Evolutionary conservation across 2,888 invertebrate genomes (phyloP), one percentile per base, ranked within the genome.

Genomic region (Volucella inflata): DNA sequence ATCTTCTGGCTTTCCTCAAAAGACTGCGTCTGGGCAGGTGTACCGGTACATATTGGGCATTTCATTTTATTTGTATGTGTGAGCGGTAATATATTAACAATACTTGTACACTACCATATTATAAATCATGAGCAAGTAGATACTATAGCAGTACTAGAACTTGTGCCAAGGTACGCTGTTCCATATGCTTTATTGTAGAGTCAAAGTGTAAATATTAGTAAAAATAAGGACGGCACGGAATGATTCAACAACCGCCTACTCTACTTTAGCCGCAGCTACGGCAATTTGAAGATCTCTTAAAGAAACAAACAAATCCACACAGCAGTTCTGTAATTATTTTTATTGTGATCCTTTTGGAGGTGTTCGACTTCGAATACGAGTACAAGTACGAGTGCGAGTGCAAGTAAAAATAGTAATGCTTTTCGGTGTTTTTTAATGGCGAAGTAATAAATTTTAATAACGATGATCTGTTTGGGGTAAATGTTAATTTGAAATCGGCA

Each of bases 131-230:
- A 77, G 16, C 46, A 50, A 76, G 50, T 30, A 30, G 30, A 30
- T 30, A 30, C 55, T 36, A 67, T 62, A 17, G 8, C 14, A 38
- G 30, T 30, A 6, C 30, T n/a, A 38, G 48, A 57, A 40, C 38
- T 40, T 55, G 68, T 60, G 53, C 79, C 38, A 44, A 4, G 30
- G 44, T 74, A 14, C 64, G 16, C 30, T 53, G 59, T 4, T 30
- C 6, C 75, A 65, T 65, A 70, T 84, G 84, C 79, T 84, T 84
- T 84, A 84, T 84, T 84, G 68, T 62, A 59, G 62, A 76, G 60
- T 72, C 76, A 81, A 72, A 81, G 30, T 77, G 76, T 85, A 81
- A 81, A 81, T 81, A 85, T 60, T 81, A 21, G 51, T 76, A 62
- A 67, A 80, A 65, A 65, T 75, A 79, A 79, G 30, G 30, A 68